Base-by-base conservation (phyloP, 1,140 invertebrate species). In the Spodoptera frugiperda region DNA sequence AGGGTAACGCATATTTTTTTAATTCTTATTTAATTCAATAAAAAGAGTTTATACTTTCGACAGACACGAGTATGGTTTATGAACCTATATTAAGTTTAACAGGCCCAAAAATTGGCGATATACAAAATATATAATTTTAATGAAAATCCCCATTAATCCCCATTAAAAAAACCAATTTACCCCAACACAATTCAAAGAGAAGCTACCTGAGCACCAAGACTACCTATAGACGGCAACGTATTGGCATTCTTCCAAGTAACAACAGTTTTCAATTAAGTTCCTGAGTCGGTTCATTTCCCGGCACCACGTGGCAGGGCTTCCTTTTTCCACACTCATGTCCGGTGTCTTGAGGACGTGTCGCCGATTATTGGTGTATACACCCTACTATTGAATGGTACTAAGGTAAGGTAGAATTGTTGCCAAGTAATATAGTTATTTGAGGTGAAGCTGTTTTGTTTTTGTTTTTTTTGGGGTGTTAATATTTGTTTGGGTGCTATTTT, bases 231-330 rank as follows among this genome's bases (percentile, higher is more conserved):
- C 9, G 5, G 9, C 15, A 59, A 63, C 54, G 14, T 57, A 57
- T 57, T 57, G 54, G 54, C 19, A 49, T 51, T 68, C 65, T 68
- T 68, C 48, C 65, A 53, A 51, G 51, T 55, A 55, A 71, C 49
- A 71, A 44, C 51, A n/a, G 68, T 71, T 71, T 71, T 71, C 68
- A 71, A 71, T 71, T 71, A 71, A 71, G 17, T 54, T 65, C 30
- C 53, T n/a, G 25, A 19, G 49, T 55, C 68, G 25, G 51, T 71
- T 71, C 49, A 71, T 71, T 71, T 71, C 68, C 68, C 39, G 30
- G 30, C 15, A 12, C 49, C 53, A 55, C 33, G 68, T 71, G 68
- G 14, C 15, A 21, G 21, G 65, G 25, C 65, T 68, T 68, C 65
- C 65, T 53, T 51, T 68, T 68, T 68, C 65, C 65, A 68, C 19